Evolutionary conservation across 2,113 vertebrate genomes (phyloP).

Genomic region (Arvicanthis niloticus): DNA sequence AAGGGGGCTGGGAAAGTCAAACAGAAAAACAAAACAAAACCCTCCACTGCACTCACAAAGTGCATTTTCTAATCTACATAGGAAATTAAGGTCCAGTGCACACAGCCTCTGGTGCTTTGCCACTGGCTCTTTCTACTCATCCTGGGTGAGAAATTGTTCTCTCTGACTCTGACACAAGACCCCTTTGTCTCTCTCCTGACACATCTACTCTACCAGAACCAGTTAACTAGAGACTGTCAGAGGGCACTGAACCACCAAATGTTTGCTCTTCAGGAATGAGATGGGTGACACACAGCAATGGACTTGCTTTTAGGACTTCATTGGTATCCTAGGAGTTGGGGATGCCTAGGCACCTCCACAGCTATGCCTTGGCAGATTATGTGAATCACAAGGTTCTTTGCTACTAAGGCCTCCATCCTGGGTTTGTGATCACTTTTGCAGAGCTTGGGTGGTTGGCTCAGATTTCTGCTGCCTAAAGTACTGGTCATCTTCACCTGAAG

Average conservation of each 20-base stretch:
- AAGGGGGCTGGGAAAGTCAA: background rate
- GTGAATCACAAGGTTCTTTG: background rate
- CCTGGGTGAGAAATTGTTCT: background rate
- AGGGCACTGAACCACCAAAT: slow-evolving; percentile 47
- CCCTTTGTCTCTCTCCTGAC: background rate
- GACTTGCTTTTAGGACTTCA: background rate
- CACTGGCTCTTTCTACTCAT: background rate
- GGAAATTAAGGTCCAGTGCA: background rate
- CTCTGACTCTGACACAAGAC: slow-evolving; percentile 1
- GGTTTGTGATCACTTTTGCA: background rate
- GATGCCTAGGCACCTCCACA: background rate
- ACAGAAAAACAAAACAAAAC: background rate
- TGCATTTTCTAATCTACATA: background rate
- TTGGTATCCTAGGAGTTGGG: background rate
- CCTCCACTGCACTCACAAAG: background rate
- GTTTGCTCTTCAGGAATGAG: slow-evolving; percentile 24
- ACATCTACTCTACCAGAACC: background rate
- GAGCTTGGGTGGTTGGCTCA: background rate
- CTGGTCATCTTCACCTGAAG: background rate
- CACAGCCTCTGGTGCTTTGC: background rate
- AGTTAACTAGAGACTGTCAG: slow-evolving; percentile 34
- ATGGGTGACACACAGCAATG: background rate
- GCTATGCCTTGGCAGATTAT: background rate
- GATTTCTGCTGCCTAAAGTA: background rate
- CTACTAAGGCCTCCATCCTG: background rate